A percentile compares a stretch with the other conserved stretches of the same genome.
Evolutionary conservation across 1,140 invertebrate genomes (phyloP).

Genomic region (Oryctes rhinoceros): DNA sequence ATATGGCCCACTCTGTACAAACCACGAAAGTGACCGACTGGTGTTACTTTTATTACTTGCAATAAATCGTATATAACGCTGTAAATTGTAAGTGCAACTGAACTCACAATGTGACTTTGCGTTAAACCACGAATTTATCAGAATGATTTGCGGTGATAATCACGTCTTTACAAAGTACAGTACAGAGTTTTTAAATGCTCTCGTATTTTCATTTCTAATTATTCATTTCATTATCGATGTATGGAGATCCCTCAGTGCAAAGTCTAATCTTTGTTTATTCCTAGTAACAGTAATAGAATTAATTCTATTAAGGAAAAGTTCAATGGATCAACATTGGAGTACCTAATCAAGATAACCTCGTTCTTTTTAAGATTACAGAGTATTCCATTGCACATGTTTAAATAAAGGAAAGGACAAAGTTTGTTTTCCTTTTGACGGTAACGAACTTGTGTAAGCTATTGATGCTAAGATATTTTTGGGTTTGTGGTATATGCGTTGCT

Average conservation of each 20-base stretch:
- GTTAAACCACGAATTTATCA: background rate
- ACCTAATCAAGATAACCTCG: slow-evolving; percentile 11
- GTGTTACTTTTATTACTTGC: too few relatives aligned
- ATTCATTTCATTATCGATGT: background rate
- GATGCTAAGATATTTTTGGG: background rate
- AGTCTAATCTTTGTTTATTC: slow-evolving; percentile 20
- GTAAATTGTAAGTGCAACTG: too few relatives aligned
- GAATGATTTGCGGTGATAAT: background rate
- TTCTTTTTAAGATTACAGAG: background rate
- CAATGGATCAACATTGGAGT: background rate
- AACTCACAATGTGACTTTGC: background rate
- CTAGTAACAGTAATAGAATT: background rate
- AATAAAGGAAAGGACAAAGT: background rate
- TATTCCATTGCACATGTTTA: background rate
- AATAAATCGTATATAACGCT: too few relatives aligned
- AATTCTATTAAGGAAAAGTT: background rate
- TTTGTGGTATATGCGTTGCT: background rate
- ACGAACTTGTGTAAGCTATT: background rate
- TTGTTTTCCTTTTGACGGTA: background rate
- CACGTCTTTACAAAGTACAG: too few relatives aligned
- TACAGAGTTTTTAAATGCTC: background rate
- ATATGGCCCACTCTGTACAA: too few relatives aligned
- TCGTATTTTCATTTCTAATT: background rate
- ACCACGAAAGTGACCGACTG: too few relatives aligned
- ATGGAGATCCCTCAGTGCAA: slow-evolving; percentile 2